phyloP scores from a whole-genome alignment of 2,797 vertebrate species.

The Rhinophrynus dorsalis region DNA sequence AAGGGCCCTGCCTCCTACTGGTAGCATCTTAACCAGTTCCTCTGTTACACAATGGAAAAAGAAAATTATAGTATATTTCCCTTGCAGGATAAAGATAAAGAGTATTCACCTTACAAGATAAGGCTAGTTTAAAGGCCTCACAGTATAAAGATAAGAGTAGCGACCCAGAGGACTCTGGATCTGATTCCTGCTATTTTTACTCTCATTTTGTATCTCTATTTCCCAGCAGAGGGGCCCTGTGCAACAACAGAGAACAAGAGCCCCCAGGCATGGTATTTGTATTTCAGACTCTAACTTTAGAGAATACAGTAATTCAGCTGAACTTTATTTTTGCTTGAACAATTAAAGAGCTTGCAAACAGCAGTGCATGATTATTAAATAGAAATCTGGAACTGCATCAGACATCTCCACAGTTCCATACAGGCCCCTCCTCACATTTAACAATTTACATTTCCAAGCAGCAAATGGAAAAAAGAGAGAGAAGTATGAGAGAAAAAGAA shows the following conservation, averaged over 20 bases:
- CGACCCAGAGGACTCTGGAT: too few species aligned
- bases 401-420: neutral
- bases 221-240: too few species aligned
- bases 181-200: too few species aligned
- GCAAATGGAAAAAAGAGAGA: neutral
- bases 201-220: too few species aligned
- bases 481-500: constrained; percentile 9
- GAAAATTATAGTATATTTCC: too few species aligned
- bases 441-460: constrained; percentile 21
- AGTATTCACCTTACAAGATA: too few species aligned
- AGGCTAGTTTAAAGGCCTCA: too few species aligned
- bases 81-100: too few species aligned
- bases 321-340: constrained; percentile 2
- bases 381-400: constrained; percentile 16
- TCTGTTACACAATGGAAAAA: too few species aligned
- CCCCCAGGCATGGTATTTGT: neutral
- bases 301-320: neutral
- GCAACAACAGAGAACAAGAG: neutral
- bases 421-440: neutral
- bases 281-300: neutral
- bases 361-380: constrained; percentile 1
- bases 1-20: too few species aligned
- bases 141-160: too few species aligned
- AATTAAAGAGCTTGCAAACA: constrained; percentile 12
- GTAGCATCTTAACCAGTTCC: too few species aligned